These are phyloP conservation scores for Drosophila rellima DNA, from an alignment of 2,888 invertebrate genomes.

Conservation along the genomic window DNA sequence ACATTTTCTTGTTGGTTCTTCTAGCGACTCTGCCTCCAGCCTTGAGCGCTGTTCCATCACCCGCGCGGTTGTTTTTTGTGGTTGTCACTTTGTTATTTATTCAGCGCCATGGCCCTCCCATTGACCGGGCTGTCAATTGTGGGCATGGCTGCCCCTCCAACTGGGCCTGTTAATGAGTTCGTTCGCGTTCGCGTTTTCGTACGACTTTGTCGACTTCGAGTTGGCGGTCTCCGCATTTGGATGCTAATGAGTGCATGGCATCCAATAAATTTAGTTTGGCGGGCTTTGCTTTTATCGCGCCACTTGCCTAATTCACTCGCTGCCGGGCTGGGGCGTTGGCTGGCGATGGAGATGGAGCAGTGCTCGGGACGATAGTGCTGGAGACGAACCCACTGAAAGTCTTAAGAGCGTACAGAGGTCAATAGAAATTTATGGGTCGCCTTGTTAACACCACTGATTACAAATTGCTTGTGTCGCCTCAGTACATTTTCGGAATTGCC, in stretches of 20 bases:
- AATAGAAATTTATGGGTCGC: conserved; percentile 74
- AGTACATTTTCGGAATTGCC: conserved; percentile 1
- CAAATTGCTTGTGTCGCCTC: conserved; percentile 66
- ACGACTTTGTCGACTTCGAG: conserved; percentile 43
- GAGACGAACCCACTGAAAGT: conserved; percentile 15
- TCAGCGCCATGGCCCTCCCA: conserved; percentile 72
- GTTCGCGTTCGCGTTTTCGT: conserved; percentile 52
- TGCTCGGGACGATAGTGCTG: neutral
- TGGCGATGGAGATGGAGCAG: conserved; percentile 8
- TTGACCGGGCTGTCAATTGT: conserved; percentile 50
- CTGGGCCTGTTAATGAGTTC: conserved; percentile 74
- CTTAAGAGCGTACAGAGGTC: conserved; percentile 62
- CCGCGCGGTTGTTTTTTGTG: conserved; percentile 77
- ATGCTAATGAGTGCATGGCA: conserved; percentile 83
- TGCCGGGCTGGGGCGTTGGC: conserved; percentile 30
- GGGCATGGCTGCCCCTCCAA: conserved; percentile 28
- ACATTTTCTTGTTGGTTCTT: conserved; percentile 55
- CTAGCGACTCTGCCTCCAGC: conserved; percentile 11
- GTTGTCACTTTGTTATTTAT: conserved; percentile 83
- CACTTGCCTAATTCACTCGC: conserved; percentile 80
- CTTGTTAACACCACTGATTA: conserved; percentile 81
- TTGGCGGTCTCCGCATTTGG: conserved; percentile 70
- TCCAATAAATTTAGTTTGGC: conserved; percentile 80
- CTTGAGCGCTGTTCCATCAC: conserved; percentile 42
- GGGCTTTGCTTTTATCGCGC: conserved; percentile 79